Evolutionary conservation across 2,888 invertebrate genomes (phyloP).

Genomic region (Acronicta leporina): DNA sequence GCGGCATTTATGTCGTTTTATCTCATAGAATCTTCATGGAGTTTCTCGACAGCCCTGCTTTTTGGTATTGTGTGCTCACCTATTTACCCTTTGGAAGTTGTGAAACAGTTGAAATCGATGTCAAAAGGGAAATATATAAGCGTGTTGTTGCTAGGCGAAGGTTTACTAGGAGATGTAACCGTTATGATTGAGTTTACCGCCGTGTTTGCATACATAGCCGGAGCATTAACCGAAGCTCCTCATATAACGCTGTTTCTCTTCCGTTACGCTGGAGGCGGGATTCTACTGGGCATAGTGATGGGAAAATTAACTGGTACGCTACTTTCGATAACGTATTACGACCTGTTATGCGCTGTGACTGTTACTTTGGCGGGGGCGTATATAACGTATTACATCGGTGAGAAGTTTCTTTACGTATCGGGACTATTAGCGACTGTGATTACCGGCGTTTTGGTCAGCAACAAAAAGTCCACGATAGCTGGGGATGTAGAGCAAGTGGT

Average conservation of each 20-base stretch:
- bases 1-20: conserved; percentile 78
- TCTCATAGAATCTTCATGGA: conserved; percentile 78
- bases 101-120: conserved; percentile 75
- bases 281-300: conserved; percentile 76
- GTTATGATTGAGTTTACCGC: conserved; percentile 82
- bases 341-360: conserved; percentile 75
- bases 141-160: conserved; percentile 79
- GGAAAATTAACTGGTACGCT: conserved; percentile 75
- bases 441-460: conserved; percentile 77
- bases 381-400: conserved; percentile 80
- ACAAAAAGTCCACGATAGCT: conserved; percentile 76
- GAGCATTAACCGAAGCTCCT: conserved; percentile 70
- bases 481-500: conserved; percentile 79
- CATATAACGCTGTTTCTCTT: conserved; percentile 76
- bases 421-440: conserved; percentile 78
- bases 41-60: conserved; percentile 72
- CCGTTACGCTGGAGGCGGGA: conserved; percentile 78
- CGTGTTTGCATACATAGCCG: conserved; percentile 74
- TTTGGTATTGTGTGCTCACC: conserved; percentile 82
- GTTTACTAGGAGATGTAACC: conserved; percentile 79
- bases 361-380: conserved; percentile 78
- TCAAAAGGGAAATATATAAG: conserved; percentile 80
- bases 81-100: conserved; percentile 82
- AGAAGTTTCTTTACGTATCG: conserved; percentile 82
- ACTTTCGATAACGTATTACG: conserved; percentile 78